Percentiles rank a stretch among this genome's conserved stretches.
These are phyloP conservation scores for Mesaphorura yosii DNA, from an alignment of 1,140 invertebrate species.

Conservation along the genomic window DNA sequence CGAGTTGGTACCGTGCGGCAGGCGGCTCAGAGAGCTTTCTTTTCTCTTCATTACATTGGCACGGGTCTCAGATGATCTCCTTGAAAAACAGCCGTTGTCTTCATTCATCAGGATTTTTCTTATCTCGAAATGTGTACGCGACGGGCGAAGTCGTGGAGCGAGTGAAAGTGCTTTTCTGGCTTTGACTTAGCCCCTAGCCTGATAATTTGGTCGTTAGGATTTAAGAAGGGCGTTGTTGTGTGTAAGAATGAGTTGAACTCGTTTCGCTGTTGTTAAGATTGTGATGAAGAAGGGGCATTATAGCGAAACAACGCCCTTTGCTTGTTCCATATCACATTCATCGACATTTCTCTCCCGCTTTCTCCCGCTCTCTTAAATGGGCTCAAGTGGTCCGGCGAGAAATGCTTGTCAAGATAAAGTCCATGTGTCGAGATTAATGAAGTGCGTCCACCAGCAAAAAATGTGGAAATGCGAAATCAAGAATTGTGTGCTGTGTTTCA, in stretches of 20 bases:
- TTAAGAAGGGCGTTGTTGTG: conserved; percentile 32
- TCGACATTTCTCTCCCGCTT: conserved; percentile 25
- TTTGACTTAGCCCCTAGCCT: conserved; percentile 30
- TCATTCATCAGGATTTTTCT: conserved; percentile 35
- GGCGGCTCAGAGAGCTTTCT: too few species aligned
- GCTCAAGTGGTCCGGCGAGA: conserved; percentile 27
- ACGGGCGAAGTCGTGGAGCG: conserved; percentile 11
- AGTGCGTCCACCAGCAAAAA: conserved; percentile 18
- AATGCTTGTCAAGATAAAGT: conserved; percentile 30
- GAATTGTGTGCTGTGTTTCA: background rate
- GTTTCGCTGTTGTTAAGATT: background rate
- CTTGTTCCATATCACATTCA: conserved; percentile 16
- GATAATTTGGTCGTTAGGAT: conserved; percentile 35
- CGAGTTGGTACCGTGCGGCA: too few species aligned
- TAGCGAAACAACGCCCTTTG: conserved; percentile 22
- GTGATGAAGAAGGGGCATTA: too few species aligned
- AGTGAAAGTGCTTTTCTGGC: conserved; percentile 31
- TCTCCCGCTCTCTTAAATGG: conserved; percentile 12
- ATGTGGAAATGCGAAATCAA: background rate
- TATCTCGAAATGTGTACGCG: conserved; percentile 24
- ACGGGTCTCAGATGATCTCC: background rate
- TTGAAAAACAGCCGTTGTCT: conserved; percentile 33
- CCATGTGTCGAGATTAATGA: conserved; percentile 32
- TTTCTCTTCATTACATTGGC: too few species aligned
- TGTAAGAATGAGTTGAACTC: conserved; percentile 26